Evolutionary conservation across 2,113 vertebrate genomes (phyloP).

Genomic region (Montifringilla adamsi): DNA sequence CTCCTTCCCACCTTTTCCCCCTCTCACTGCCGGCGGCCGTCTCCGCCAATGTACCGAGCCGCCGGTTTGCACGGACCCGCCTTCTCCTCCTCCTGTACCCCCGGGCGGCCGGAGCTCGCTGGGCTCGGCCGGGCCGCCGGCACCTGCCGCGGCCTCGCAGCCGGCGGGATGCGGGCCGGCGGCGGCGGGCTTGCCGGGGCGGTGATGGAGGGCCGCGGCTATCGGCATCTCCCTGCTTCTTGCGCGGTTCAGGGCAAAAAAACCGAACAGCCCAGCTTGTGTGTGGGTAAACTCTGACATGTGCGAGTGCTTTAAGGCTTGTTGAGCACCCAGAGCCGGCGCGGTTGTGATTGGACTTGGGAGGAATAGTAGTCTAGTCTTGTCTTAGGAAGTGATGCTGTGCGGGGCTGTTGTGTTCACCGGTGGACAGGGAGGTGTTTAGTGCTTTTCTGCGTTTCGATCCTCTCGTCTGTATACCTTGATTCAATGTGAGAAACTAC

Average conservation of each 20-base stretch:
- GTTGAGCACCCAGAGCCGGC: neutral
- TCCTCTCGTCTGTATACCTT: neutral
- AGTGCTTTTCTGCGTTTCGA: neutral
- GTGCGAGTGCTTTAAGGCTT: neutral
- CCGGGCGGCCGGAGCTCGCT: neutral
- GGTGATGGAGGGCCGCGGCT: neutral
- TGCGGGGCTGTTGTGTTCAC: neutral
- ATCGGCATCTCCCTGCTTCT: neutral
- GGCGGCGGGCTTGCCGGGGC: neutral
- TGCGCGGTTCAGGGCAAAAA: neutral
- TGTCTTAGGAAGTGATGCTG: neutral
- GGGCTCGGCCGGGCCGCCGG: neutral
- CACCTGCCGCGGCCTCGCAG: neutral
- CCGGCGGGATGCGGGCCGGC: neutral
- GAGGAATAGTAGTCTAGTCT: neutral
- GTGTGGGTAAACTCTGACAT: neutral
- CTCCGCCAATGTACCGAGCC: neutral
- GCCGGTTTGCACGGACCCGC: no score
- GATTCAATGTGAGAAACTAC: neutral
- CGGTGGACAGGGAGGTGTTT: neutral
- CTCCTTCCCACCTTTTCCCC: neutral
- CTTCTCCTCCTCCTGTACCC: neutral
- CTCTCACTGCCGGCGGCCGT: neutral
- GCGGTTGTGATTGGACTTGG: neutral
- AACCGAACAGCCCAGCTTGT: neutral